Base-by-base conservation (phyloP, 2,888 invertebrate species). In the Drosophila yooni region DNA sequence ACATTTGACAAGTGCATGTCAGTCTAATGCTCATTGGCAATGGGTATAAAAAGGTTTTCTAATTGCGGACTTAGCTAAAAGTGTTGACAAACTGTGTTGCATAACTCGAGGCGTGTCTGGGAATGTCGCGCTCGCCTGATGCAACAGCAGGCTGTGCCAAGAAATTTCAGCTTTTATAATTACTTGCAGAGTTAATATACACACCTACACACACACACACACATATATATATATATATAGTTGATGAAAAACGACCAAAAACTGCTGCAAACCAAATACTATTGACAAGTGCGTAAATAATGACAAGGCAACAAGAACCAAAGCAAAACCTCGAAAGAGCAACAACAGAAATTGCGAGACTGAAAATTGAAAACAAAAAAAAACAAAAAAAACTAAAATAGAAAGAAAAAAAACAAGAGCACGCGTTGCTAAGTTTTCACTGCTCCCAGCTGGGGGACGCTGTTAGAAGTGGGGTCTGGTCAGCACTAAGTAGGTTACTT, bases 1-100 rank as follows among this genome's bases (percentile, higher is more conserved):
- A 72, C 82, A 76, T 88, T 82, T 88, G 88, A 88, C 88, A 86
- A 83, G 78, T 86, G 88, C 86, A 88, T 88, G 88, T 86, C 85
- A 84, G 61, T 78, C 70, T 29, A 58, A 70, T 75, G 71, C 56
- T 27, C 43, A 34, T 72, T 79, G 70, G 67, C 82, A 69, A 70
- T 81, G 70, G 76, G 73, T 76, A 71, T 65, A 58, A 73, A 84
- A 82, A 81, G 76, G 74, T 80, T 72, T 71, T 76, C 79, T 79
- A 79, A 79, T 76, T 79, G 56, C 68, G 60, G 54, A 64, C 64
- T 61, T 48, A 54, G 68, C 74, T 72, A 75, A 84, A 87, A 85
- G 76, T 73, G 72, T 70, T 70, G 63, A 70, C 74, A 74, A 83
- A 82, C 69, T 70, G 71, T 75, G 70, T 88, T 88, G 89, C 87